A percentile compares a stretch with the other conserved stretches of the same genome.
Conservation (phyloP, 2,888 invertebrate species). For the Acronicta psi region DNA sequence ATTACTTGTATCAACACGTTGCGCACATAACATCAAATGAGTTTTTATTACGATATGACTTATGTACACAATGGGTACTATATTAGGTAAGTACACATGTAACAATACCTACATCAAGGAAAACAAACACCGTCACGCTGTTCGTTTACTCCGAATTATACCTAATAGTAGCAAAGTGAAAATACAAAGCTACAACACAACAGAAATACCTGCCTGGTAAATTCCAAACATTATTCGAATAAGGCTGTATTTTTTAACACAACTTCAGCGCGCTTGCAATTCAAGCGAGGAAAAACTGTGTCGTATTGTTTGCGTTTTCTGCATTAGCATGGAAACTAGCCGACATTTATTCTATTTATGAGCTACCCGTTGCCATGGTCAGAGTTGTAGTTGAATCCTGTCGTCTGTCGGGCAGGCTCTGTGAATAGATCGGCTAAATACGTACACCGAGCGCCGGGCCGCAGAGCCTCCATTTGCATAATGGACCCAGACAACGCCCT, state of each 20-base stretch:
- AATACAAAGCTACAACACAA: conserved; percentile 44
- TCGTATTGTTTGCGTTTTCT: conserved; percentile 53
- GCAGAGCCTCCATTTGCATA: conserved; percentile 81
- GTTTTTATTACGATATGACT: conserved; percentile 17
- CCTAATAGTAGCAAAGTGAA: conserved; percentile 27
- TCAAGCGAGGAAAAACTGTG: conserved; percentile 41
- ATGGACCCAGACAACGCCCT: conserved; percentile 76
- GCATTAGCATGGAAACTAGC: conserved; percentile 57
- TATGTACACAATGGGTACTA: background rate
- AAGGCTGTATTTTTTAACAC: conserved; percentile 45
- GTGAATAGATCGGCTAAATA: conserved; percentile 82
- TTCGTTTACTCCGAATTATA: conserved; percentile 32
- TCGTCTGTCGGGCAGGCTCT: conserved; percentile 63
- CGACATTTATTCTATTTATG: conserved; percentile 60
- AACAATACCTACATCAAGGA: conserved; percentile 8
- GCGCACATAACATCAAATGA: conserved; percentile 30
- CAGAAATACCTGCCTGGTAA: conserved; percentile 44
- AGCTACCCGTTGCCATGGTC: conserved; percentile 56
- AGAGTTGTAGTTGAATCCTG: conserved; percentile 67
- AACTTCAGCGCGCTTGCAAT: conserved; percentile 42
- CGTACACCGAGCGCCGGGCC: conserved; percentile 62
- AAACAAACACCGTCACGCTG: conserved; percentile 9
- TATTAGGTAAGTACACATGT: background rate
- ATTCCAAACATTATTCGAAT: conserved; percentile 45
- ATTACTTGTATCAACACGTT: conserved; percentile 56